Conservation (phyloP, 2,113 vertebrate species). For the Poeciliopsis occidentalis region DNA sequence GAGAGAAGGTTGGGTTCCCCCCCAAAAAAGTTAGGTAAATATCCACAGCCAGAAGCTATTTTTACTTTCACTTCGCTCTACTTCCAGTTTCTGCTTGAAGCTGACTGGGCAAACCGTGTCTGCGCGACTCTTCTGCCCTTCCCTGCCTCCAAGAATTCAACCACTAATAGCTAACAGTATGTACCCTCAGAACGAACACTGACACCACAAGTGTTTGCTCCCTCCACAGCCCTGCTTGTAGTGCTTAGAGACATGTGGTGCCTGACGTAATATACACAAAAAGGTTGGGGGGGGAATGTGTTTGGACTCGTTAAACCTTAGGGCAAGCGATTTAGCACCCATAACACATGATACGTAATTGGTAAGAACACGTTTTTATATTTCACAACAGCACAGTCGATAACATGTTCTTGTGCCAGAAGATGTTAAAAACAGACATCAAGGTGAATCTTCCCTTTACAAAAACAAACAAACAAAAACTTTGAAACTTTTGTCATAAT, state of each 20-base stretch:
- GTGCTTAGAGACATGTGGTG: constrained; percentile 45
- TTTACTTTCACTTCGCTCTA: constrained; percentile 38
- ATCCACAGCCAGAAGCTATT: constrained; percentile 11
- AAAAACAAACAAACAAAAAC: not conserved
- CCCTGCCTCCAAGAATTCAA: constrained; percentile 52
- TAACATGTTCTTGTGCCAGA: not conserved
- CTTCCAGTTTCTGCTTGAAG: constrained; percentile 33
- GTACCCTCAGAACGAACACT: constrained; percentile 22
- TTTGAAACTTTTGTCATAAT: not conserved
- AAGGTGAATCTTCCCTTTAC: not conserved
- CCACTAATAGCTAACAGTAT: constrained; percentile 33
- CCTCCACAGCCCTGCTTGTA: constrained; percentile 17
- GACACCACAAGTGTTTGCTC: constrained; percentile 46
- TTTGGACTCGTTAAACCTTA: constrained; percentile 54
- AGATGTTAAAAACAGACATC: constrained; percentile 3
- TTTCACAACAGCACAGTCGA: constrained; percentile 5
- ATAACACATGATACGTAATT: constrained; percentile 21
- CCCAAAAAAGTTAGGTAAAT: constrained; percentile 21
- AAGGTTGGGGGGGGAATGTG: constrained; percentile 27
- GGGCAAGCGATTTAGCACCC: constrained; percentile 22
- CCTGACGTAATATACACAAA: constrained; percentile 41
- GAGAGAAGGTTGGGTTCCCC: not conserved
- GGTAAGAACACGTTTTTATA: constrained; percentile 24
- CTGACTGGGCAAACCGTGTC: not conserved
- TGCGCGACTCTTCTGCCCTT: not conserved